These are phyloP conservation scores for Pollenia angustigena DNA, from an alignment of 2,888 invertebrate species.

Conservation along the genomic window DNA sequence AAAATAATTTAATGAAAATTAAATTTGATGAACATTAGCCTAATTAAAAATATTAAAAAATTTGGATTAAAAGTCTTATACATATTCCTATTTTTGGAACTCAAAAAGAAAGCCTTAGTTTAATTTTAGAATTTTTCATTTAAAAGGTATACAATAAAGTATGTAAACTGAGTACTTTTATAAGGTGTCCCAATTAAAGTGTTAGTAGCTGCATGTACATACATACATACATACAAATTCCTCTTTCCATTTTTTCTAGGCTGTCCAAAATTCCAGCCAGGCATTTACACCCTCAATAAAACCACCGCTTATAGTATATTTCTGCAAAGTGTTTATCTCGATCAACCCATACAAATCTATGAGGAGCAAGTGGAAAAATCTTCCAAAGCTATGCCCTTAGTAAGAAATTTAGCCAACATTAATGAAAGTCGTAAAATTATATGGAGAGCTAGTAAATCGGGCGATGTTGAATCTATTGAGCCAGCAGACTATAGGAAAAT, in stretches of 20 bases:
- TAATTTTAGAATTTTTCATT: too few species aligned
- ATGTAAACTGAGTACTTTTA: too few species aligned
- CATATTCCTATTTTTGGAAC: too few species aligned
- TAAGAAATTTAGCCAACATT: conserved; percentile 79
- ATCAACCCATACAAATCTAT: conserved; percentile 55
- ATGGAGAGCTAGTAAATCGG: conserved; percentile 76
- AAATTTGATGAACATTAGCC: too few species aligned
- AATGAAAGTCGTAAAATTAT: conserved; percentile 73
- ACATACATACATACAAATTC: background rate
- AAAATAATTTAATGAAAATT: too few species aligned
- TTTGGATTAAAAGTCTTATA: too few species aligned
- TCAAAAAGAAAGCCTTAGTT: too few species aligned
- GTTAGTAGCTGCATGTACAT: too few species aligned
- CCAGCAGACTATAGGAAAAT: conserved; percentile 75
- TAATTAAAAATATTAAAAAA: too few species aligned
- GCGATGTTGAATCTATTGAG: conserved; percentile 66
- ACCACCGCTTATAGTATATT: conserved; percentile 77
- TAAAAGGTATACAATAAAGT: too few species aligned
- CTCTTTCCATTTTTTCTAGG: conserved; percentile 68
- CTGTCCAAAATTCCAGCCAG: conserved; percentile 75
- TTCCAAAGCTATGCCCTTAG: conserved; percentile 77
- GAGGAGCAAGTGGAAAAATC: conserved; percentile 80
- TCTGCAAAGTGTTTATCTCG: conserved; percentile 50
- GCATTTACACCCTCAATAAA: conserved; percentile 74
- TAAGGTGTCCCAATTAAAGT: too few species aligned